Conservation (phyloP, 2,113 vertebrate species). For the Pangasianodon gigas region DNA sequence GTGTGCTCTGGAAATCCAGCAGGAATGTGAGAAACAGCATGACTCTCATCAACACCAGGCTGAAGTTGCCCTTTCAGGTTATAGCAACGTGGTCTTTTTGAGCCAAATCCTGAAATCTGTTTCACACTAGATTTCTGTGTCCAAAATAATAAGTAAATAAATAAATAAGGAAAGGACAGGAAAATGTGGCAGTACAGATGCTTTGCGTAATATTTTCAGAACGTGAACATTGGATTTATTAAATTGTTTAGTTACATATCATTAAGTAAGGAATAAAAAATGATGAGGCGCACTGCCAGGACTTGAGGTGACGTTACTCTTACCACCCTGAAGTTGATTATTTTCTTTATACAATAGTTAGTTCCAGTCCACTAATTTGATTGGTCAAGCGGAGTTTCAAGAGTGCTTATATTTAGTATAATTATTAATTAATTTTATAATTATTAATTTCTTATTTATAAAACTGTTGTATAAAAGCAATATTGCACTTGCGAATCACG, state of each 20-base stretch:
- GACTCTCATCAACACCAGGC: slow-evolving; percentile 17
- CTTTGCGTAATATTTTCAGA: no score
- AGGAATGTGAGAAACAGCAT: slow-evolving; percentile 30
- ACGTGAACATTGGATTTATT: background rate
- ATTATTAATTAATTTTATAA: no score
- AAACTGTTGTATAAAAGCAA: no score
- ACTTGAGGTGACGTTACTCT: background rate
- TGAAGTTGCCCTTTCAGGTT: slow-evolving; percentile 26
- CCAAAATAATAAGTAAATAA: no score
- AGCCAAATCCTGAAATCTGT: background rate
- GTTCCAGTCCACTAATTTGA: background rate
- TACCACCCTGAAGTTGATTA: background rate
- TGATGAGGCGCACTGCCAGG: no score
- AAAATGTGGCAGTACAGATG: no score
- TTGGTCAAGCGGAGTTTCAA: background rate
- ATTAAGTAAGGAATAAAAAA: background rate
- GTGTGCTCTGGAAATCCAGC: slow-evolving; percentile 1
- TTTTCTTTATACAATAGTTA: background rate
- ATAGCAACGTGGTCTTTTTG: background rate
- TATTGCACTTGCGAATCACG: no score
- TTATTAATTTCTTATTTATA: no score
- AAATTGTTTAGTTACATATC: background rate
- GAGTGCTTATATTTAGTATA: background rate
- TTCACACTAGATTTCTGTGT: background rate
- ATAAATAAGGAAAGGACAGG: no score